Base-by-base conservation (phyloP, 1,140 invertebrate species). In the Drosophila kikkawai region DNA sequence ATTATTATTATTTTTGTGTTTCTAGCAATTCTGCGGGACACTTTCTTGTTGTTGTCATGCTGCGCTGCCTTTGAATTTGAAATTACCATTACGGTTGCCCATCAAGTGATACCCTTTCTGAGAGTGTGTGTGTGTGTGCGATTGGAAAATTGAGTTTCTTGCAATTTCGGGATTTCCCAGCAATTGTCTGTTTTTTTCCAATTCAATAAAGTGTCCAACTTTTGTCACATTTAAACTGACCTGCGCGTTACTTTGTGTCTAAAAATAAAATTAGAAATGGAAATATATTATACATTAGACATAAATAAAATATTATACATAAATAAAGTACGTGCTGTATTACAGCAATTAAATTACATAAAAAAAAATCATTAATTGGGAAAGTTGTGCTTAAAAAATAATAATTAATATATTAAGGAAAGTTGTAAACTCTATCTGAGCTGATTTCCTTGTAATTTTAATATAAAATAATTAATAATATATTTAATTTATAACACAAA, bases 31-130 rank as follows among this genome's bases (percentile, higher is more conserved):
- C 13, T 37, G 7, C 17, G 37, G 17, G 34, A 55, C 51, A 55
- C 42, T 34, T 17, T 36, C 19, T 39, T 8, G 36, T 32, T 41
- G 26, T 42, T 55, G 34, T 64, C 36, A 37, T 64, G 42, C 32
- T 58, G 26, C 26, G 42, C 37, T 53, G 32, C 32, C 34, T 55
- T 22, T 34, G 53, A 22, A 22, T n/a, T 39, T 34, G 9, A 39
- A 48, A 45, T 70, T 47, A 68, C 37, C 48, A 44, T 70, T 68
- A 68, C 63, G 63, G 47, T 68, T 68, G 37, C 22, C 47, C 48
- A 37, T 66, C 37, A 34, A 50, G 65, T 51, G 47, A 50, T 68
- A 50, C 64, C 65, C 36, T 12, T 41, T 13, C 12, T 7, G 12
- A 45, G 17, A 15, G 3, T 41, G 11, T 17, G 8, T n/a, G 53